Evolutionary conservation across 1,140 invertebrate genomes (phyloP).

Genomic region (Halesus radiatus): DNA sequence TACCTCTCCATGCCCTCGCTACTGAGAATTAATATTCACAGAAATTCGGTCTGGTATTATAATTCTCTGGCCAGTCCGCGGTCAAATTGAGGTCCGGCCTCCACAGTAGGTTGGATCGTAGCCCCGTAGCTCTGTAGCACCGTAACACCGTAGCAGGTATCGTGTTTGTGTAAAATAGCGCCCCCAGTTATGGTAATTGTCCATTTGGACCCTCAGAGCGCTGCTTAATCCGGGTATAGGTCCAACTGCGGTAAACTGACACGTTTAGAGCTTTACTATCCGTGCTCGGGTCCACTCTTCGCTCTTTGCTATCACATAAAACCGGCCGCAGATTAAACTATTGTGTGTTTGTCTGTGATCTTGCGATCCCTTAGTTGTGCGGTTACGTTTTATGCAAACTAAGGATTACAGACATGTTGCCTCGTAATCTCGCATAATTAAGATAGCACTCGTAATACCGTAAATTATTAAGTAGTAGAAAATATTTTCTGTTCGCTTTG

Average conservation of each 20-base stretch:
- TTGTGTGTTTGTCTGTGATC: slow-evolving; percentile 12
- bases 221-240: slow-evolving; percentile 17
- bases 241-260: slow-evolving; percentile 27
- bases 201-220: slow-evolving; percentile 25
- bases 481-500: too few species aligned
- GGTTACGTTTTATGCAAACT: too few species aligned
- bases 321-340: slow-evolving; percentile 32
- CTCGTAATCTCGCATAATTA: background rate
- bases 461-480: too few species aligned
- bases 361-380: background rate
- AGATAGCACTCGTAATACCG: background rate
- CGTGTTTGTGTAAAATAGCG: slow-evolving; percentile 31
- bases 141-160: slow-evolving; percentile 22
- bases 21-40: slow-evolving; percentile 45
- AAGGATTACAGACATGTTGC: background rate
- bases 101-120: slow-evolving; percentile 15
- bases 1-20: slow-evolving; percentile 2
- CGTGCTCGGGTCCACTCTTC: background rate
- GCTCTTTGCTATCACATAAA: slow-evolving; percentile 21
- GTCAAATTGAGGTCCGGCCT: slow-evolving; percentile 40
- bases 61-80: slow-evolving; percentile 47
- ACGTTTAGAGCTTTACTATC: slow-evolving; percentile 17
- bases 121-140: background rate
- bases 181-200: slow-evolving; percentile 27
- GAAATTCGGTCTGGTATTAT: slow-evolving; percentile 43